Evolutionary conservation across 2,113 vertebrate species (phyloP).

Genomic region (Hypomesus transpacificus): DNA sequence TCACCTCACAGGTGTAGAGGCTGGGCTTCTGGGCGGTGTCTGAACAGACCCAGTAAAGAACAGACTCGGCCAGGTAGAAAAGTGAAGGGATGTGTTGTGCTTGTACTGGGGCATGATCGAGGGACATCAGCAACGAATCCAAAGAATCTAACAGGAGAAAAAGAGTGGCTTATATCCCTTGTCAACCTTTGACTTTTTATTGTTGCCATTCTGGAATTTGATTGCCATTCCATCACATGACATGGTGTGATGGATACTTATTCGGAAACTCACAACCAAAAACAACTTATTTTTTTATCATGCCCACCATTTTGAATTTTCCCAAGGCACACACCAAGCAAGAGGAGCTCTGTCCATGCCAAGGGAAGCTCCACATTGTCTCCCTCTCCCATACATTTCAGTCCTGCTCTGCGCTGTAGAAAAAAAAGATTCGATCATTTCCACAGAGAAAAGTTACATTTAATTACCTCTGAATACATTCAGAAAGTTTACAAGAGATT

Average conservation of each 20-base stretch:
- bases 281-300: neutral
- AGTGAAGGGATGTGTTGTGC: conserved; percentile 54
- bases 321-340: conserved; percentile 68
- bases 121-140: conserved; percentile 55
- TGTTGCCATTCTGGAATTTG: no score
- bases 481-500: no score
- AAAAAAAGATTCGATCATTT: neutral
- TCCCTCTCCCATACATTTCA: conserved; percentile 46
- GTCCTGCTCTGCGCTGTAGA: conserved; percentile 52
- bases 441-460: neutral
- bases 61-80: conserved; percentile 60
- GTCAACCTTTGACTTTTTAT: neutral
- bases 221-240: neutral
- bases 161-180: neutral
- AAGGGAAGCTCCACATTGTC: conserved; percentile 52
- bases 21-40: conserved; percentile 42
- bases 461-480: no score
- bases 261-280: neutral
- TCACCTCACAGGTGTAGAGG: conserved; percentile 56
- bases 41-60: conserved; percentile 60
- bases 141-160: conserved; percentile 57
- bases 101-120: conserved; percentile 56
- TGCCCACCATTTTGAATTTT: conserved; percentile 67
- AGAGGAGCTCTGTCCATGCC: conserved; percentile 61
- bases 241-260: neutral